Base-by-base conservation (phyloP, 2,797 vertebrate species). In the Gouania willdenowi region DNA sequence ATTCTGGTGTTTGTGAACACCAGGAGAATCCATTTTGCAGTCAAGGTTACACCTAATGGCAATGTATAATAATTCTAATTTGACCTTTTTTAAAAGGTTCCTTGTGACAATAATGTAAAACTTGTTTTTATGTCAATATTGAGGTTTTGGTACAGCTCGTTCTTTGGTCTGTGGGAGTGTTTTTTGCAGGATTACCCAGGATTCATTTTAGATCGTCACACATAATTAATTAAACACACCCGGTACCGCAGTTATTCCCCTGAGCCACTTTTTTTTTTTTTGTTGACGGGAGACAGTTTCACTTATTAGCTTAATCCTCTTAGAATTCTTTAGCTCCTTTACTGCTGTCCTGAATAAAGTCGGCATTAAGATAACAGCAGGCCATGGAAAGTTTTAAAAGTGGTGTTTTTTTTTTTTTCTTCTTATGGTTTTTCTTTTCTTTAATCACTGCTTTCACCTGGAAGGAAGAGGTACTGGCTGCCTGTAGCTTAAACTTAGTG, bases 381-480 rank as follows among this genome's bases (percentile, higher is more conserved):
- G n/a, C n/a, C n/a, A n/a, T n/a, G n/a, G n/a, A n/a, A n/a, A n/a
- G n/a, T n/a, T n/a, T n/a, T 15, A 18, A 26, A 13, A 46, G 53
- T 54, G 13, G 4, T 13, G 23, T 36, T 20, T 30, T 9, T 55
- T 41, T 60, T 29, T 53, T 52, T 56, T 17, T 54, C 31, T 43
- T 53, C 7, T 59, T 14, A 14, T 3, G 13, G 13, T 14, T 13
- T 14, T 14, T 14, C 13, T 14, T 13, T 14, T n/a, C n/a, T n/a
- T n/a, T n/a, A 12, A 47, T 46, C 28, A 45, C 43, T 59, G 69
- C 60, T 62, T 25, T 67, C 73, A 65, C 23, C 53, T 58, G 67
- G 47, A 77, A 50, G 36, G 48, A 80, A 44, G 75, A 85, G 82
- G 82, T 82, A 79, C 40, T 54, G 35, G 21, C 43, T 24, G 22